phyloP scores from a whole-genome alignment of 2,888 invertebrate species.

The Diadegma fenestrale region DNA sequence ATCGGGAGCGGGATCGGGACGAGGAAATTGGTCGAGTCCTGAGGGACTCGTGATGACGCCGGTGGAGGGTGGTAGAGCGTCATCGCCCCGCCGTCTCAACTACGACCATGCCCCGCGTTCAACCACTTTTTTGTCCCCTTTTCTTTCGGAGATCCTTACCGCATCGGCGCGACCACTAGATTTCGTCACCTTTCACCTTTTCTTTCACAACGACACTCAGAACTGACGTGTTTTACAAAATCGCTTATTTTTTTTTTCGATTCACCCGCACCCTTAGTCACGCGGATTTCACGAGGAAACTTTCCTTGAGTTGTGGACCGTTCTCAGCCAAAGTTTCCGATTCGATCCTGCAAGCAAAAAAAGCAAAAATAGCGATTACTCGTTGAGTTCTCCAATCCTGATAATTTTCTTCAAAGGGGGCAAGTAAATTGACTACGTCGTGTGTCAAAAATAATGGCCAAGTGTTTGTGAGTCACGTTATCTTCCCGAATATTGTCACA shows the following conservation, averaged over 20 bases:
- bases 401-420: background rate
- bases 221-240: background rate
- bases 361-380: background rate
- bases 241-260: background rate
- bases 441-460: too few species aligned
- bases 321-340: background rate
- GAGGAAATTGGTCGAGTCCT: slow-evolving; percentile 79
- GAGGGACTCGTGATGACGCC: slow-evolving; percentile 81
- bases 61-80: slow-evolving; percentile 81
- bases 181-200: slow-evolving; percentile 29
- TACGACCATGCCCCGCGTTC: slow-evolving; percentile 80
- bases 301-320: background rate
- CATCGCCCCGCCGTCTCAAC: slow-evolving; percentile 83
- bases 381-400: background rate
- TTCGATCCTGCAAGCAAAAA: slow-evolving; percentile 45
- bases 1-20: slow-evolving; percentile 72
- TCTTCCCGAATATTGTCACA: background rate
- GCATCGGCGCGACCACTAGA: slow-evolving; percentile 5
- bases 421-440: too few species aligned
- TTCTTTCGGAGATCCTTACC: slow-evolving; percentile 17
- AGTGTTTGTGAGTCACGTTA: too few species aligned
- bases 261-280: slow-evolving; percentile 20
- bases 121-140: slow-evolving; percentile 37
- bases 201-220: slow-evolving; percentile 24
- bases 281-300: background rate